phyloP scores from a whole-genome alignment of 37 sponge, comb jelly and placozoan species.

The Hormiphora californensis region DNA sequence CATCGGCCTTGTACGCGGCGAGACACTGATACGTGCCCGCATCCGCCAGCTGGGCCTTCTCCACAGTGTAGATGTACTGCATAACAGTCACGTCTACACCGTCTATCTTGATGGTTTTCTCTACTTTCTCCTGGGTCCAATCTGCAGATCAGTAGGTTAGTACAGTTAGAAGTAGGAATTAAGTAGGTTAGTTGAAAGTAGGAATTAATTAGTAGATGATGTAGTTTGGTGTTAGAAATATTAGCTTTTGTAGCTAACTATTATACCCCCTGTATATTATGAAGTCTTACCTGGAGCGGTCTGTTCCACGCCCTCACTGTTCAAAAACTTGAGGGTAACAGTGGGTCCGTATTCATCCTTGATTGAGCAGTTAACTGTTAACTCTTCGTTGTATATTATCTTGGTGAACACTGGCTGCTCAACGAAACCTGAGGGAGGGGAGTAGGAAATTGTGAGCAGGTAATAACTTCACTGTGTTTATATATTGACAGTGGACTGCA shows the following conservation, averaged over 20 bases:
- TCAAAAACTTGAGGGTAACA: not conserved
- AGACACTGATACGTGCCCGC: conserved; percentile 6
- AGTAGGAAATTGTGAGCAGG: no score
- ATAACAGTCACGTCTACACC: not conserved
- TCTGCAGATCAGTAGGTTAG: no score
- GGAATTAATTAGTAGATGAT: no score
- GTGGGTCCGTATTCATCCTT: not conserved
- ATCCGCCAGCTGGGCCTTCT: not conserved
- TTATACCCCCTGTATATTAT: no score
- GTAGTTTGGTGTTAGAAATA: no score
- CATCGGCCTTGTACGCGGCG: not conserved
- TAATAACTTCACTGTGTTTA: no score
- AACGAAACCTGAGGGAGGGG: conserved; percentile 43
- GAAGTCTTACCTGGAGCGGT: not conserved
- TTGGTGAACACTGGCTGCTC: not conserved
- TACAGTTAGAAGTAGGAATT: no score
- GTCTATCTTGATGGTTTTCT: not conserved
- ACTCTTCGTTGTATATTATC: not conserved
- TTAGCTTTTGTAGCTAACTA: no score
- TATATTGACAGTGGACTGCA: no score
- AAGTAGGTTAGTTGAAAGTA: no score
- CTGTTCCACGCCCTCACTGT: not conserved
- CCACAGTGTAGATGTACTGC: not conserved
- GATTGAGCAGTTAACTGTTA: not conserved
- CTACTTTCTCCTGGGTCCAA: no score